Percentiles rank a stretch among this genome's conserved stretches.
Conservation (phyloP, 2,797 vertebrate genomes). For the Sternarchorhynchus goeldii region DNA sequence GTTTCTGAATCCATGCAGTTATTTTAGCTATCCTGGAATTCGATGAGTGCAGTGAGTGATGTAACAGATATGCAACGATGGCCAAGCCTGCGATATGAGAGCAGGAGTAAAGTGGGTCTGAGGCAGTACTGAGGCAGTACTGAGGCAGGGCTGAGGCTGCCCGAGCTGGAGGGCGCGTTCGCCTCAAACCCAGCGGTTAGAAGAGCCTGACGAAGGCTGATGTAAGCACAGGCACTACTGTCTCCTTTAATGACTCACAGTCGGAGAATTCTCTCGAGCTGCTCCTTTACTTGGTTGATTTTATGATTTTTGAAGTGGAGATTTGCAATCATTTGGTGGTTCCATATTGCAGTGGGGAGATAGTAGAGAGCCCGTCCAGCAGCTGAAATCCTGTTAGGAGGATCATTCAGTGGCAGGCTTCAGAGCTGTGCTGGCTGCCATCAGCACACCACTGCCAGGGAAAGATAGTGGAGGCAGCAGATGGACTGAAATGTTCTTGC, state of each 20-base stretch:
- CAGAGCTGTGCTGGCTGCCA: slow-evolving; percentile 31
- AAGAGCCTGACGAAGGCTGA: slow-evolving; percentile 63
- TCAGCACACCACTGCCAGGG: slow-evolving; percentile 20
- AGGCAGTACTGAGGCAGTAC: slow-evolving; percentile 3
- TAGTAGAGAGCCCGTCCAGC: slow-evolving; percentile 29
- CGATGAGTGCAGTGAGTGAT: slow-evolving; percentile 66
- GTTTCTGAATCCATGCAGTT: slow-evolving; percentile 16
- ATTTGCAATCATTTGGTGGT: slow-evolving; percentile 15
- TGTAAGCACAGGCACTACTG: slow-evolving; percentile 67
- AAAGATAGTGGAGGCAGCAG: slow-evolving; percentile 35
- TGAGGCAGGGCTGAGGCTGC: slow-evolving; percentile 60
- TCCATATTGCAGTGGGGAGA: slow-evolving; percentile 15
- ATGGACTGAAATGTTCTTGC: slow-evolving; percentile 42
- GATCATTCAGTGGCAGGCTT: slow-evolving; percentile 24
- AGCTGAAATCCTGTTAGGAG: slow-evolving; percentile 41
- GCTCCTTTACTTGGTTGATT: slow-evolving; percentile 5
- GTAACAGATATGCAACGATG: slow-evolving; percentile 73
- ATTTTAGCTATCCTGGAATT: slow-evolving; percentile 25
- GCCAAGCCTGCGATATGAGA: slow-evolving; percentile 67
- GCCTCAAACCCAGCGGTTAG: slow-evolving; percentile 63
- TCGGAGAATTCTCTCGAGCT: neutral
- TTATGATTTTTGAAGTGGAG: slow-evolving; percentile 11
- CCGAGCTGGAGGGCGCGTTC: slow-evolving; percentile 63
- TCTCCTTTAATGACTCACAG: slow-evolving; percentile 9
- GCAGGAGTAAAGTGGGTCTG: slow-evolving; percentile 38